Base-by-base conservation (phyloP, 53 echinoderm and acorn worm genomes). In the Temnopleurus reevesii region DNA sequence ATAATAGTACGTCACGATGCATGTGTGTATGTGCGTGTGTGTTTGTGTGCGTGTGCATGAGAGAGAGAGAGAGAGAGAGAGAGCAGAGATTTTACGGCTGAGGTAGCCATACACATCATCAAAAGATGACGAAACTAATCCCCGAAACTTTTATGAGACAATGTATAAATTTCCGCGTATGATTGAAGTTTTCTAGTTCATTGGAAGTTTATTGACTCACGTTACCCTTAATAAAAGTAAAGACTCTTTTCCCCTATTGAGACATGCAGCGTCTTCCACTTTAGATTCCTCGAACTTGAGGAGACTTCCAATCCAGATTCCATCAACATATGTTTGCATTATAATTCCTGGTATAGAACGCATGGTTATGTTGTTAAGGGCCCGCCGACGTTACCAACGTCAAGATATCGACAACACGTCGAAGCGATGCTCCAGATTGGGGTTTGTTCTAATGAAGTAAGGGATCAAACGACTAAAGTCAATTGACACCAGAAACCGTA, bases 401-500 rank as follows among this genome's bases (percentile, higher is more conserved):
- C 71, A 71, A 41, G 41, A 71, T n/a, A 41, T 71, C n/a, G 71
- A 41, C 71, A 71, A 21, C 41, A 71, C 41, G 71, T 71, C 41
- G n/a, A 71, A 71, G 71, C 41, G 71, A 71, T 71, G 36, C 21
- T n/a, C 19, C 71, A 71, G 71, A 71, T 71, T 71, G 41, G 71
- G 41, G n/a, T n/a, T 41, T n/a, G n/a, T n/a, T n/a, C 18, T 71
- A 71, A 71, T 71, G 71, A 71, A 71, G 71, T 71, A 71, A 71
- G 71, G 71, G 71, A 71, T 71, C 71, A 71, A 71, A 71, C 71
- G 71, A 71, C 71, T 19, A 19, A 71, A 71, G 71, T 71, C 71
- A 71, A 71, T 71, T 71, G 71, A 71, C 71, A 71, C 71, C 65
- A 71, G 71, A 71, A 71, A 19, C 71, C 71, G 43, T 71, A 71